Percentiles rank a stretch among this genome's conserved stretches.
Conservation (phyloP, 1,140 invertebrate genomes). For the Macrobrachium nipponense region DNA sequence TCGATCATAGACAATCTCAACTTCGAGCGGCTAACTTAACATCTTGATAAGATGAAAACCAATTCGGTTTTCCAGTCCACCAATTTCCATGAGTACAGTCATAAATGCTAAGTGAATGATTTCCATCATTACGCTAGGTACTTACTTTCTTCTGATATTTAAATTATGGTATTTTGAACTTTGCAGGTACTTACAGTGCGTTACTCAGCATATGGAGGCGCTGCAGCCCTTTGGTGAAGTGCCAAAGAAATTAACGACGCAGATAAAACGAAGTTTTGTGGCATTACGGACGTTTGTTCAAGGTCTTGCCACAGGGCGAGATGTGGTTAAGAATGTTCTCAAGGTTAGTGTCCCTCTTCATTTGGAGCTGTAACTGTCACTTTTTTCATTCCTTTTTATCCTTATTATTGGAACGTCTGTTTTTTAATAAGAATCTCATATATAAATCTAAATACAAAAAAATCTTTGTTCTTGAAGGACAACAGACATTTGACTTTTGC, state of each 20-base stretch:
- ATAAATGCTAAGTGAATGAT: too few relatives aligned
- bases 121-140: too few relatives aligned
- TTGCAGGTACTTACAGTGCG: constrained; percentile 82
- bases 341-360: constrained; percentile 73
- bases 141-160: too few relatives aligned
- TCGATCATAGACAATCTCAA: too few relatives aligned
- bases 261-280: constrained; percentile 92
- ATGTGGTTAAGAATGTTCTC: constrained; percentile 85
- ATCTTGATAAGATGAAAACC: too few relatives aligned
- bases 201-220: constrained; percentile 90
- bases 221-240: constrained; percentile 95
- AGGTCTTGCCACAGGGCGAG: constrained; percentile 83
- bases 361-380: constrained; percentile 17
- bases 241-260: constrained; percentile 87
- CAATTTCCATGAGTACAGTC: too few relatives aligned
- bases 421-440: constrained; percentile 23
- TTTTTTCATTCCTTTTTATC: background rate
- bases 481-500: too few relatives aligned
- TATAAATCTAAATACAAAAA: background rate
- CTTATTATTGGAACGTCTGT: too few relatives aligned
- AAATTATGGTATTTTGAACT: background rate
- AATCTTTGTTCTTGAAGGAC: too few relatives aligned
- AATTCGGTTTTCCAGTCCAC: too few relatives aligned
- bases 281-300: constrained; percentile 94
- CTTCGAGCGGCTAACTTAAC: too few relatives aligned